Percentiles rank a stretch among this genome's conserved stretches.
Evolutionary conservation across 2,113 vertebrate species (phyloP).

Genomic region (Murina feae): DNA sequence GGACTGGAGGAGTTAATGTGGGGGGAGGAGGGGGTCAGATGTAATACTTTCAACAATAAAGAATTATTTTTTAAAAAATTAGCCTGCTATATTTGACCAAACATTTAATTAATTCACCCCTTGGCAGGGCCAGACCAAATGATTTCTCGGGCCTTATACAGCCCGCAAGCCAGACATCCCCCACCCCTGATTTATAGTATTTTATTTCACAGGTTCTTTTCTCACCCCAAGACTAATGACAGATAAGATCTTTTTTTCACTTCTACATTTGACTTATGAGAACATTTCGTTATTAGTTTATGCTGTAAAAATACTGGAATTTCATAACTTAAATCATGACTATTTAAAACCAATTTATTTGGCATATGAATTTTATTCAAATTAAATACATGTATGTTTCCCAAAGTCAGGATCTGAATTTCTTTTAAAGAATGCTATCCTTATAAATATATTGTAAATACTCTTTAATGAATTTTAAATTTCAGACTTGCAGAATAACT

Average conservation of each 20-base stretch:
- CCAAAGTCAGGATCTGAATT: not conserved
- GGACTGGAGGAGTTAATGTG: too few relatives aligned
- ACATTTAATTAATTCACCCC: too few relatives aligned
- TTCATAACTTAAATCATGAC: conserved; percentile 1
- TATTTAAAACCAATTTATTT: conserved; percentile 37
- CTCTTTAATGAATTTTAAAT: conserved; percentile 35
- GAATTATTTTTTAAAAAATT: too few relatives aligned
- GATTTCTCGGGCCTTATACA: too few relatives aligned
- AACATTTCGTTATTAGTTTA: not conserved
- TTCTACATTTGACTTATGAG: conserved; percentile 37
- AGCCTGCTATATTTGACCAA: too few relatives aligned
- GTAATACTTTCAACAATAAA: too few relatives aligned
- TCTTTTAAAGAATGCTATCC: conserved; percentile 27
- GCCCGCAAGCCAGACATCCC: too few relatives aligned
- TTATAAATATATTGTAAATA: not conserved
- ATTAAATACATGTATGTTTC: conserved; percentile 11
- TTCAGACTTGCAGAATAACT: not conserved
- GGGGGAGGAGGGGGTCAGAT: too few relatives aligned
- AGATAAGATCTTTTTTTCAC: not conserved
- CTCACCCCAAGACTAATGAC: not conserved
- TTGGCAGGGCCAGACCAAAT: too few relatives aligned
- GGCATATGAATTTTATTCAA: conserved; percentile 12
- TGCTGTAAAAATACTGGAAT: conserved; percentile 19
- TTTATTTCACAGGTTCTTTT: conserved; percentile 37
- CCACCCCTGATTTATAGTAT: not conserved